Conservation (phyloP, 37 sponge, comb jelly and placozoan species). For the Hexactinellida sp. region DNA sequence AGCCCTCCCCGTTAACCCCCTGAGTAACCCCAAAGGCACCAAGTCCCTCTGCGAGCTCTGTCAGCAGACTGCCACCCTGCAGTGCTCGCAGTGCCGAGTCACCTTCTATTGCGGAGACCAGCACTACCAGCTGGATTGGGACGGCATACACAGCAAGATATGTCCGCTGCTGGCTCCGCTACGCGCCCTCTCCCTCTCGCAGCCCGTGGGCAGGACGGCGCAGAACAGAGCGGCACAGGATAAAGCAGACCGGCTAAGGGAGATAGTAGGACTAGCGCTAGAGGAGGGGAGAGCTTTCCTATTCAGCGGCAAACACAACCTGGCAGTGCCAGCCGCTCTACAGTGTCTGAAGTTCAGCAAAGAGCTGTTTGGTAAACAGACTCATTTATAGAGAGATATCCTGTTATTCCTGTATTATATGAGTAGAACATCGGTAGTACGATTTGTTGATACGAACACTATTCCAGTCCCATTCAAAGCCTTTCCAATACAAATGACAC, state of each 20-base stretch:
- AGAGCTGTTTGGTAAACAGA: background rate
- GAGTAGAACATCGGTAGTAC: too few relatives aligned
- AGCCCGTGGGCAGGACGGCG: background rate
- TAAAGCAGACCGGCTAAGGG: background rate
- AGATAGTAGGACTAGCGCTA: background rate
- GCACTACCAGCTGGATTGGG: background rate
- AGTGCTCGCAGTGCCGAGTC: background rate
- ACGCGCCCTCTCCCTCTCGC: background rate
- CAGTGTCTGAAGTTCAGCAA: background rate
- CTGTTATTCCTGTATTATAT: too few relatives aligned
- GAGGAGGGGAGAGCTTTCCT: background rate
- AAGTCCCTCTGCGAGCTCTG: conserved; percentile 8
- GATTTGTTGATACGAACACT: too few relatives aligned
- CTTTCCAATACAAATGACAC: too few relatives aligned
- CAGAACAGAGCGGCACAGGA: background rate
- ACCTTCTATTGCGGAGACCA: background rate
- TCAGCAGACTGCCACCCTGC: background rate
- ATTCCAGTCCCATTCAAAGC: too few relatives aligned
- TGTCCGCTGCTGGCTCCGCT: background rate
- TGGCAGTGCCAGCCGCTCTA: background rate
- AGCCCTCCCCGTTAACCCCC: background rate
- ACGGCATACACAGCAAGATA: background rate
- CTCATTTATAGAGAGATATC: background rate
- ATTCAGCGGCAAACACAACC: background rate
- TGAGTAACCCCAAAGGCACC: conserved; percentile 12